Conservation (phyloP, 1,140 invertebrate genomes). For the Pseudomyrmex gracilis region DNA sequence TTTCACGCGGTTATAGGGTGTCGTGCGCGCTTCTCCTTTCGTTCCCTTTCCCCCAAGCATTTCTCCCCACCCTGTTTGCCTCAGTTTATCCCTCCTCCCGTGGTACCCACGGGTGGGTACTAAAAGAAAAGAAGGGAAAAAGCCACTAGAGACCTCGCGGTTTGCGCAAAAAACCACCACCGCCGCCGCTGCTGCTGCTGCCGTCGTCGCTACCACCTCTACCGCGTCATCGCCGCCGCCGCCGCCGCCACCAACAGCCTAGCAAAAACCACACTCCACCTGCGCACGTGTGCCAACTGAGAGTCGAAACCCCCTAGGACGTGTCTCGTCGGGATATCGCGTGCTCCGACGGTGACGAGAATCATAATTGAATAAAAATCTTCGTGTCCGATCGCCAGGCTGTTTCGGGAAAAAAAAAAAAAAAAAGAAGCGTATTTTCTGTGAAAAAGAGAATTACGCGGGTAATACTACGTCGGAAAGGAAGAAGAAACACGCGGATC, state of each 20-base stretch:
- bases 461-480: too few species aligned
- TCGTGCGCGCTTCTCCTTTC: conserved; percentile 1
- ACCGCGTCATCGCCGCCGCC: background rate
- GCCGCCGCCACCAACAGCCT: conserved; percentile 15
- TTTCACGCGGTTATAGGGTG: background rate
- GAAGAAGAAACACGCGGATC: too few species aligned
- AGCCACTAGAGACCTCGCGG: conserved; percentile 69
- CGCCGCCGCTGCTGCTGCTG: background rate
- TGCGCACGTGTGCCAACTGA: conserved; percentile 79
- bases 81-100: background rate
- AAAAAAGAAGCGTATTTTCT: background rate
- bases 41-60: background rate
- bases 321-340: conserved; percentile 67
- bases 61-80: background rate
- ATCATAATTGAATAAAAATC: conserved; percentile 68
- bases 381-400: conserved; percentile 3
- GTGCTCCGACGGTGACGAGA: conserved; percentile 44
- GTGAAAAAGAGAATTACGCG: too few species aligned
- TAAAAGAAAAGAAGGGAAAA: conserved; percentile 74
- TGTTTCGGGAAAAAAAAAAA: background rate
- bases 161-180: conserved; percentile 72
- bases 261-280: conserved; percentile 74
- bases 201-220: background rate
- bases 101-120: conserved; percentile 57
- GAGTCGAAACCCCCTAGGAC: conserved; percentile 72